These are phyloP conservation scores for Lagocephalus sceleratus DNA, from an alignment of 2,797 vertebrate species.

Conservation along the genomic window DNA sequence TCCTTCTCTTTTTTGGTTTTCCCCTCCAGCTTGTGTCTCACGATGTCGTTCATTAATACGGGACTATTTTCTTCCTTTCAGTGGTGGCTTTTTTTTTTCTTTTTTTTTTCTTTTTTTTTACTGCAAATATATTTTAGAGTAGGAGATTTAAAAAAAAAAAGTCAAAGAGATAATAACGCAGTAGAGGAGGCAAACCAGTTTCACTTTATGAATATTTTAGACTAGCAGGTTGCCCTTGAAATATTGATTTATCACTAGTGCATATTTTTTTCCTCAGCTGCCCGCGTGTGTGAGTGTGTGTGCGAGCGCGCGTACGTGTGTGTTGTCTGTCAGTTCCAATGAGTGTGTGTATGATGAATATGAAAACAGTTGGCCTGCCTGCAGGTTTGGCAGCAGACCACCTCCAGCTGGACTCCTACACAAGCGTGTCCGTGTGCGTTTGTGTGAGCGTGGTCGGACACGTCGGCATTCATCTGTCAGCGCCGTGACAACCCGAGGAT, in stretches of 20 bases:
- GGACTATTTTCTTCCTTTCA: conserved; percentile 31
- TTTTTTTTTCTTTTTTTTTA: not conserved
- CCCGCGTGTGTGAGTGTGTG: conserved; percentile 14
- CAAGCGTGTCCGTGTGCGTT: conserved; percentile 54
- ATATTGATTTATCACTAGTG: conserved; percentile 52
- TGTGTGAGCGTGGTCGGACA: conserved; percentile 26
- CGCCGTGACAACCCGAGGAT: conserved; percentile 43
- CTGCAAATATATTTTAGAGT: conserved; percentile 4
- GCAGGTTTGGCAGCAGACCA: conserved; percentile 64
- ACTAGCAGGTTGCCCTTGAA: conserved; percentile 51
- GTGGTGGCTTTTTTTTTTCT: no score
- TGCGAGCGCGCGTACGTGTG: conserved; percentile 14
- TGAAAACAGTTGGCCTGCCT: conserved; percentile 62
- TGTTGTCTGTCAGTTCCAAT: conserved; percentile 58
- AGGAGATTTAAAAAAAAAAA: not conserved
- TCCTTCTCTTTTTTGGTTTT: conserved; percentile 39
- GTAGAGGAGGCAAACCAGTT: conserved; percentile 22
- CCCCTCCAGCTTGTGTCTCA: conserved; percentile 16
- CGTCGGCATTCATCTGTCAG: conserved; percentile 58
- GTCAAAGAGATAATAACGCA: conserved; percentile 20
- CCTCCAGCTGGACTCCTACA: conserved; percentile 68
- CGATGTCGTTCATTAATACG: conserved; percentile 41
- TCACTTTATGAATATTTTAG: conserved; percentile 28
- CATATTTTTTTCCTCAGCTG: conserved; percentile 6
- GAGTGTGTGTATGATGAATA: conserved; percentile 60